phyloP scores from a whole-genome alignment of 2,888 invertebrate genomes.

The Xestia rhomboidea region DNA sequence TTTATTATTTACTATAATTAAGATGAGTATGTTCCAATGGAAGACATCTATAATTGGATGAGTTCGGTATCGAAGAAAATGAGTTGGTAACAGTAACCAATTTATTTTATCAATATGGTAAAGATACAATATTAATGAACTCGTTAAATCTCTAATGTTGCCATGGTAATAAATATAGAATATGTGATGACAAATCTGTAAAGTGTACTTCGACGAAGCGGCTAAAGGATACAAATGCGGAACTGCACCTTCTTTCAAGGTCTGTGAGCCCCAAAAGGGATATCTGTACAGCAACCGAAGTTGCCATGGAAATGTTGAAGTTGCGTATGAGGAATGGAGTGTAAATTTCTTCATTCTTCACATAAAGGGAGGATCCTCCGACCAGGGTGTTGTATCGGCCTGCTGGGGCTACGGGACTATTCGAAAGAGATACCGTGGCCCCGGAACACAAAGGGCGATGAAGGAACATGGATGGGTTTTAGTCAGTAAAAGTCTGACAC shows the following conservation, averaged over 20 bases:
- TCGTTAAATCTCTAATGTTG: neutral
- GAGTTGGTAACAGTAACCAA: neutral
- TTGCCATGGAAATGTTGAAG: neutral
- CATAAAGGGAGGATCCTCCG: neutral
- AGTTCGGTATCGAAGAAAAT: neutral
- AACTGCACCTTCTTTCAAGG: neutral
- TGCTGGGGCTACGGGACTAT: too few relatives aligned
- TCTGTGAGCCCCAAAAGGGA: neutral
- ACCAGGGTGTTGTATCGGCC: neutral
- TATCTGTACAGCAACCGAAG: too few relatives aligned
- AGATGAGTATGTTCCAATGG: neutral
- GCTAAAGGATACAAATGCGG: neutral
- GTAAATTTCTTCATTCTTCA: too few relatives aligned
- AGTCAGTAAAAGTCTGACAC: too few relatives aligned
- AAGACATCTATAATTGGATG: neutral
- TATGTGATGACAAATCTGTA: neutral
- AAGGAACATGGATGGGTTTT: too few relatives aligned
- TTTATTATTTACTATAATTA: neutral
- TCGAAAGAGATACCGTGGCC: too few relatives aligned
- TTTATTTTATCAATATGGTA: neutral
- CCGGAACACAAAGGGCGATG: too few relatives aligned
- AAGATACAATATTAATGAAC: neutral
- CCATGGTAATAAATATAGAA: neutral
- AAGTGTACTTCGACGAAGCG: neutral
- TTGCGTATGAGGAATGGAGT: neutral